Percentiles rank a stretch among this genome's conserved stretches.
phyloP scores from a whole-genome alignment of 1,140 invertebrate genomes.

The Andrena cerasifolii region DNA sequence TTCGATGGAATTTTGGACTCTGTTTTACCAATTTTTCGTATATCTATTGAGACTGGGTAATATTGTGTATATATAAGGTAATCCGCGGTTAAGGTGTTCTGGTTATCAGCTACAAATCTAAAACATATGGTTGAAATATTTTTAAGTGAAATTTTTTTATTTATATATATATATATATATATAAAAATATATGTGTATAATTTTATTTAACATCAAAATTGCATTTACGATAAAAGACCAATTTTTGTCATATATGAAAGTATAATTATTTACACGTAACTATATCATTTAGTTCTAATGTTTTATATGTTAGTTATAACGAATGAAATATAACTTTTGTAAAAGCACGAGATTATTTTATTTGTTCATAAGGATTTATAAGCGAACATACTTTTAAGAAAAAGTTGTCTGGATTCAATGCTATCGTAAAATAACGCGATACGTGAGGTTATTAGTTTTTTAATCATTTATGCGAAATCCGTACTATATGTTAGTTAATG shows the following conservation, averaged over 20 bases:
- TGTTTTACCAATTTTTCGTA: conserved; percentile 28
- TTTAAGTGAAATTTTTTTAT: conserved; percentile 27
- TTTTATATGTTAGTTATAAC: conserved; percentile 16
- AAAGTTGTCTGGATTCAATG: conserved; percentile 60
- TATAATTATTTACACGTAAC: conserved; percentile 12
- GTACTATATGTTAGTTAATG: conserved; percentile 41
- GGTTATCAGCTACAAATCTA: conserved; percentile 16
- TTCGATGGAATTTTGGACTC: conserved; percentile 34
- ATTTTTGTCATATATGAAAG: conserved; percentile 16
- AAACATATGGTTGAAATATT: conserved; percentile 13
- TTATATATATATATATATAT: no score
- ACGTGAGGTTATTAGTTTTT: conserved; percentile 39
- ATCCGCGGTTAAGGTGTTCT: conserved; percentile 11
- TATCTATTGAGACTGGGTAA: conserved; percentile 43
- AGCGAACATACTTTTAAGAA: neutral
- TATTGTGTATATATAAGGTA: conserved; percentile 40
- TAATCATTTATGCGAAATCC: conserved; percentile 41
- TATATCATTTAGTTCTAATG: neutral
- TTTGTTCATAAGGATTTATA: neutral
- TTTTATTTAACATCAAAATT: conserved; percentile 26
- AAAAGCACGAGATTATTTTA: neutral
- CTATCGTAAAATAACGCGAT: conserved; percentile 36
- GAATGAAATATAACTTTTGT: neutral
- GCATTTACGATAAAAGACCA: conserved; percentile 8
- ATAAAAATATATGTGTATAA: no score